Evolutionary conservation across 2,888 invertebrate genomes (phyloP), one percentile per base, ranked within the genome.

Genomic region (Chymomyza amoena): DNA sequence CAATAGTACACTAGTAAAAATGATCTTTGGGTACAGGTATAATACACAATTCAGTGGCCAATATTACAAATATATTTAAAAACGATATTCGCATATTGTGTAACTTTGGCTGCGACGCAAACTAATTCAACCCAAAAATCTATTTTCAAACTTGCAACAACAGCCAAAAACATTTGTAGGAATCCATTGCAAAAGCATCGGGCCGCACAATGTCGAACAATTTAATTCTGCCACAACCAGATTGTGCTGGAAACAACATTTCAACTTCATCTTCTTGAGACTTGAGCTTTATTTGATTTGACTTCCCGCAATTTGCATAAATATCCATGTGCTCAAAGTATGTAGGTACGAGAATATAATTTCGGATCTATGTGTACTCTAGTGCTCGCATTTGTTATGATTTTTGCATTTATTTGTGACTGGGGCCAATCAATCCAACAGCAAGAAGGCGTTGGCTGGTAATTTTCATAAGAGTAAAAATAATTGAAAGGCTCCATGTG

Each of bases 271-370:
- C 83, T 85, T 73, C 74, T 73, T 77, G 86, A 81, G 77, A 79
- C 78, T 77, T 78, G 76, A 79, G 81, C 89, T 89, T 87, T 83
- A 87, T 89, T 89, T 88, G 82, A 80, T 80, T 87, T 88, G 89
- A 88, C 89, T 87, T 80, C 84, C 81, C 76, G 81, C 80, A 89
- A 89, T 89, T 85, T 87, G 80, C 87, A 87, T 89, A 89, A 88
- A 87, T 87, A 32, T 32, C 32, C 32, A 32, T 7, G 32, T 32
- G 32, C 7, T 1, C 32, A 9, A 32, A 6, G 7, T 32, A 32
- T 9, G 32, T 7, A 32, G 32, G 32, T 32, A 32, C 32, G 32
- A 32, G 32, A 32, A 32, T 32, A 32, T 32, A 36, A 56, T 1
- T 56, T n/a, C 50, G 51, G 16, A 39, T 1, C 28, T 61, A 15